phyloP scores from a whole-genome alignment of 2,113 vertebrate genomes.

The Peromyscus leucopus region DNA sequence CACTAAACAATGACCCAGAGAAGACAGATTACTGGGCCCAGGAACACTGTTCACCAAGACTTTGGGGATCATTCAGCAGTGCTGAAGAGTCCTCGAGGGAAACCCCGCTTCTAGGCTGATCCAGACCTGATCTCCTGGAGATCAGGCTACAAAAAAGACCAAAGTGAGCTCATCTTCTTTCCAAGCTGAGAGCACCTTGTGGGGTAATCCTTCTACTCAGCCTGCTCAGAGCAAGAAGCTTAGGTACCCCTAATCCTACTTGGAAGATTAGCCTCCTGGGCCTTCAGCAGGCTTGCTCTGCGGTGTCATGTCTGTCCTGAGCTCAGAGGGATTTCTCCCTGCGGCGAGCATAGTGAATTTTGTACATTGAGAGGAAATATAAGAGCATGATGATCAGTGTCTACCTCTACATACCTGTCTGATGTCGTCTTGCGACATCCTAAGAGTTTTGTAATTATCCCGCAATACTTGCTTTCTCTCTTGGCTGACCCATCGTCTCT shows the following conservation, averaged over 20 bases:
- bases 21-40: not conserved
- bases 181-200: not conserved
- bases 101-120: fast-evolving
- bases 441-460: not conserved
- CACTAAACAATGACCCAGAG: fast-evolving
- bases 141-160: not conserved
- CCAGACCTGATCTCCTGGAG: not conserved
- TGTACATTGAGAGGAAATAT: not conserved
- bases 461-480: not conserved
- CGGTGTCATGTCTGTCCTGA: not conserved
- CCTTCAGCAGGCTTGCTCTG: not conserved
- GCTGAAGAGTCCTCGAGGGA: not conserved
- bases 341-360: not conserved
- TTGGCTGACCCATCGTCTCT: not conserved
- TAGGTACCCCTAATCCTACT: not conserved
- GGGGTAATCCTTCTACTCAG: not conserved
- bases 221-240: not conserved
- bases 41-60: not conserved
- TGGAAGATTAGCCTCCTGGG: not conserved
- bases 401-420: not conserved
- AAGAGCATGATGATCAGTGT: not conserved
- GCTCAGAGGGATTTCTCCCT: not conserved
- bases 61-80: fast-evolving
- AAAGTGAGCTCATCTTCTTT: fast-evolving
- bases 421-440: fast-evolving